Conservation (phyloP, 2,888 invertebrate species). For the Antheraea assamensis region DNA sequence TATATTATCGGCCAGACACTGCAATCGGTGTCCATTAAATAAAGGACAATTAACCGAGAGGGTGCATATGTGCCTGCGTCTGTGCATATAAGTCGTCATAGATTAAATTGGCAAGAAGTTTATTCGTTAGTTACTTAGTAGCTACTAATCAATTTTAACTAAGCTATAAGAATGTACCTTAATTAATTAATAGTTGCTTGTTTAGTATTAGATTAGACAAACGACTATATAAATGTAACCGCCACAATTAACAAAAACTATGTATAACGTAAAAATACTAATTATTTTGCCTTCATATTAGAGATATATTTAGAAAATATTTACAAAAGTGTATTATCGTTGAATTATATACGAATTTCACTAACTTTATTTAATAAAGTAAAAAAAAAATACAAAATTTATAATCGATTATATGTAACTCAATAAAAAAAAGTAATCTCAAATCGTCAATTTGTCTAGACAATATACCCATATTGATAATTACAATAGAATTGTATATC, state of each 20-base stretch:
- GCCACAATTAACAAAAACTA: not conserved
- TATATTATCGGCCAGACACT: no score
- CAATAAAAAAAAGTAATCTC: not conserved
- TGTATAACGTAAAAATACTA: not conserved
- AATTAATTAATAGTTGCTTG: not conserved
- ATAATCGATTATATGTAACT: not conserved
- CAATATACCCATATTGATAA: not conserved
- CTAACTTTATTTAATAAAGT: not conserved
- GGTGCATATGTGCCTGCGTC: no score
- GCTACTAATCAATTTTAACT: not conserved
- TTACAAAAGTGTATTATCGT: not conserved
- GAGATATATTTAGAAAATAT: not conserved
- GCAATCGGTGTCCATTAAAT: no score
- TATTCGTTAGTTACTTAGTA: not conserved
- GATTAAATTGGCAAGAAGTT: no score
- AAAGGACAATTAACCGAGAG: no score
- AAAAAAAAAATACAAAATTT: not conserved
- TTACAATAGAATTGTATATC: not conserved
- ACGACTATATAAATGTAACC: not conserved
- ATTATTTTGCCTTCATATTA: not conserved
- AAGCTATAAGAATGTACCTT: not conserved
- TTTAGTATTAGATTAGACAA: not conserved
- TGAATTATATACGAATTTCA: not conserved
- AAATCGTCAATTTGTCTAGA: slow-evolving; percentile 5
- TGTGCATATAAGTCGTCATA: no score